Conservation (phyloP, 2,888 invertebrate genomes). For the Ferrisia virgata region DNA sequence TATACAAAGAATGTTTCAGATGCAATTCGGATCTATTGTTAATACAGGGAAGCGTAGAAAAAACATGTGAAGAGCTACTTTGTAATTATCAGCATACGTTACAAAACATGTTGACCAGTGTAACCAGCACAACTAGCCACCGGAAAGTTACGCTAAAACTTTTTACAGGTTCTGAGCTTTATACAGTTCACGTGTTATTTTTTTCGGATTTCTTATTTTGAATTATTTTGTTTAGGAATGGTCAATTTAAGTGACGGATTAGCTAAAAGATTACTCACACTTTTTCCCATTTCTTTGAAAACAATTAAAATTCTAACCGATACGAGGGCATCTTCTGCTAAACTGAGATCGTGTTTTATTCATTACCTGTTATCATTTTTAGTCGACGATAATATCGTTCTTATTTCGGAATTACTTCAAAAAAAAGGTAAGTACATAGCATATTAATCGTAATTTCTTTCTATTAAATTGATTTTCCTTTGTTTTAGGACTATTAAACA, state of each 20-base stretch:
- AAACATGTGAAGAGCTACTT: conserved; percentile 29
- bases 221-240: conserved; percentile 5
- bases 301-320: conserved; percentile 7
- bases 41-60: conserved; percentile 29
- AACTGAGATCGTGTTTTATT: conserved; percentile 26
- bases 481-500: background rate
- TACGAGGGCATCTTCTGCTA: background rate
- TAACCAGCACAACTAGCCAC: background rate
- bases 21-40: conserved; percentile 15
- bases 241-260: conserved; percentile 19
- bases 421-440: conserved; percentile 7
- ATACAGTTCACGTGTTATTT: background rate
- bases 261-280: conserved; percentile 22
- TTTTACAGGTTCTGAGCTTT: background rate
- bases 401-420: conserved; percentile 25
- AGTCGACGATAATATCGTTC: conserved; percentile 1
- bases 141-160: conserved; percentile 33
- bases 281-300: conserved; percentile 23
- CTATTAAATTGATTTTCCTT: background rate
- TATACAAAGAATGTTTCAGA: background rate
- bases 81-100: conserved; percentile 17
- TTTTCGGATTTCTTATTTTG: background rate
- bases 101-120: conserved; percentile 23
- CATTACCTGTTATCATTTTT: conserved; percentile 34
- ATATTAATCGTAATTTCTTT: background rate